Base-by-base conservation (phyloP, 2,797 vertebrate genomes). In the Toxotes lorentzi region DNA sequence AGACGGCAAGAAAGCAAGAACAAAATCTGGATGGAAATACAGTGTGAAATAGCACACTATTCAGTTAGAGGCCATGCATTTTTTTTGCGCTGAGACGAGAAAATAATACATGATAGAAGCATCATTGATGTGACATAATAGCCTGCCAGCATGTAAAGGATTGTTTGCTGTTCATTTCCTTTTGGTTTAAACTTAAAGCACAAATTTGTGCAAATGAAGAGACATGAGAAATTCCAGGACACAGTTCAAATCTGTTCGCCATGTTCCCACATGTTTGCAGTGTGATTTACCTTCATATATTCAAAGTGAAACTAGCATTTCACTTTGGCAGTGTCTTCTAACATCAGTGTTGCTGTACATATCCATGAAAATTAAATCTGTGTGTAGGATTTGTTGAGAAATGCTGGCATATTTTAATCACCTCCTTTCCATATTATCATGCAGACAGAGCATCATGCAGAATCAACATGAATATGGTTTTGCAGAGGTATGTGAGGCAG, bases 281-380 rank as follows among this genome's bases (percentile, higher is more conserved):
- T 34, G 38, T 16, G 70, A 45, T 76, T 70, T 57, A 64, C 68
- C 24, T 48, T 80, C n/a, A 27, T 48, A 48, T 23, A 53, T 59
- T 82, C 57, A 64, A 64, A 70, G 69, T 73, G 64, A 73, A 82
- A 75, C 48, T 47, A n/a, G 6, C 21, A 59, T 70, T 80, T 74
- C 34, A 23, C 68, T 48, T 12, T 67, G 73, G 75, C 83, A 48
- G 53, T n/a, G 54, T 69, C 65, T 65, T 43, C 50, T 27, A 24
- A 61, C 81, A 30, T 80, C 65, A 38, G 60, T 16, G 23, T 38
- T 53, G 40, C 60, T 73, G 68, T 34, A 41, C 27, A 47, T 56
- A n/a, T 47, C 62, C 77, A 57, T 83, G 84, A 69, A 87, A 85
- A 85, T 89, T 43, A 71, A 82, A 85, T 81, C 73, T 74, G 17